phyloP scores from a whole-genome alignment of 37 sponge, comb jelly and placozoan species.

The Spongia lamella region DNA sequence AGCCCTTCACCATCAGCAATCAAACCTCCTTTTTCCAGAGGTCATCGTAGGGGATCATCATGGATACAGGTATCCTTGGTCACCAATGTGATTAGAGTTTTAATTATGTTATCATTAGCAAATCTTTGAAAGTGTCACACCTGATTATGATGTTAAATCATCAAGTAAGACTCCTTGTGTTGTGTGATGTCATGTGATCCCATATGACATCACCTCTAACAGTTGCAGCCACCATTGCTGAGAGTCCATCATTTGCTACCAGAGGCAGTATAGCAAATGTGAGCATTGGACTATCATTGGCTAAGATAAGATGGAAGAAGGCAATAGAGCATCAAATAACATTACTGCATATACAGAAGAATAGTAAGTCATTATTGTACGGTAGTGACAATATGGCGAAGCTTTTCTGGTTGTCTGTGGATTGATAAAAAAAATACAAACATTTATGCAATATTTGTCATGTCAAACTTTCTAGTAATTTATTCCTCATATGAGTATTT shows the following conservation, averaged over 20 bases:
- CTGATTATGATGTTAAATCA: slow-evolving; percentile 5
- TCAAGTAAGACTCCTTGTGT: slow-evolving; percentile 27
- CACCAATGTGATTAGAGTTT: background rate
- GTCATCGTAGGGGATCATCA: slow-evolving; percentile 34
- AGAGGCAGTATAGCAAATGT: background rate
- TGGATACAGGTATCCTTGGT: slow-evolving; percentile 16
- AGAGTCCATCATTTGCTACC: background rate
- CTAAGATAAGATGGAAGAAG: slow-evolving; percentile 53
- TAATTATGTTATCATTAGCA: background rate
- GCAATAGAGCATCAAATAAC: slow-evolving; percentile 75
- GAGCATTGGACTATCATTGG: background rate
- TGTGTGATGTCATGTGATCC: background rate
- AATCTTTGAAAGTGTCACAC: slow-evolving; percentile 67
- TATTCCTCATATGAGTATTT: no score
- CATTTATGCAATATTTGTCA: no score
- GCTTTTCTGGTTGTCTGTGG: background rate
- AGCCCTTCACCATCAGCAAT: no score
- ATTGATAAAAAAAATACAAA: no score
- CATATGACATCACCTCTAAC: background rate
- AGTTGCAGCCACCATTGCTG: no score
- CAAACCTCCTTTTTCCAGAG: background rate
- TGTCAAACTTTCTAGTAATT: no score
- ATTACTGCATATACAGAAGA: slow-evolving; percentile 2
- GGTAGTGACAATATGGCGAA: background rate
- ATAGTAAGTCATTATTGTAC: background rate